These are phyloP conservation scores for Tyria jacobaeae DNA, from an alignment of 2,888 invertebrate genomes.

Conservation along the genomic window DNA sequence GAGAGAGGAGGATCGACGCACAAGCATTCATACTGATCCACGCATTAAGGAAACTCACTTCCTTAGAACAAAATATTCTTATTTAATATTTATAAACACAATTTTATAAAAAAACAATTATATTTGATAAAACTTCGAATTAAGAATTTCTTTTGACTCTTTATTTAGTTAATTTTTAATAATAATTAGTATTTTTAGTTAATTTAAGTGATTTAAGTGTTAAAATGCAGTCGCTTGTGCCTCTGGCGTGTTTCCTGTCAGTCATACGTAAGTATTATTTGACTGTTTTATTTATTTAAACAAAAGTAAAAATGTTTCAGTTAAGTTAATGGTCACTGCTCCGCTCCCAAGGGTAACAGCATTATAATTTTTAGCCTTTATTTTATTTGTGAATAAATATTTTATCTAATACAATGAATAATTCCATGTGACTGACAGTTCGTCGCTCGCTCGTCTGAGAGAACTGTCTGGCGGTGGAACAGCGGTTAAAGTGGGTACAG, in stretches of 20 bases:
- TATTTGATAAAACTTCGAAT: background rate
- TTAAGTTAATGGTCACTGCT: too few relatives aligned
- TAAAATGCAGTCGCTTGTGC: constrained; percentile 67
- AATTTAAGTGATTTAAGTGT: constrained; percentile 21
- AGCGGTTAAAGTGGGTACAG: too few relatives aligned
- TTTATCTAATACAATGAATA: too few relatives aligned
- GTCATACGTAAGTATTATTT: constrained; percentile 72
- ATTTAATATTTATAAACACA: background rate
- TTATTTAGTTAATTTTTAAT: constrained; percentile 3
- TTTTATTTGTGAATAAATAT: too few relatives aligned
- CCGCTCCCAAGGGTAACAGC: too few relatives aligned
- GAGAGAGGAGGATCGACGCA: background rate
- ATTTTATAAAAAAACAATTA: background rate
- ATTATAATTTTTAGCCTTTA: too few relatives aligned
- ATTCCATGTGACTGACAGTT: too few relatives aligned
- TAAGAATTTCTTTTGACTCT: background rate
- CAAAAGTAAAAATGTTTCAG: too few relatives aligned
- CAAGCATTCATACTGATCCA: background rate
- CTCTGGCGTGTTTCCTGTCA: constrained; percentile 77
- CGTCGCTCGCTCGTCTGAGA: too few relatives aligned
- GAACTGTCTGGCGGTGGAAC: too few relatives aligned
- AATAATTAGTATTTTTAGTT: constrained; percentile 10
- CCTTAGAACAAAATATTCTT: background rate
- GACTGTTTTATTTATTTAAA: too few relatives aligned
- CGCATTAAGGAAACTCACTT: background rate